phyloP scores from a whole-genome alignment of 2,888 invertebrate species.

The Plusia festucae region DNA sequence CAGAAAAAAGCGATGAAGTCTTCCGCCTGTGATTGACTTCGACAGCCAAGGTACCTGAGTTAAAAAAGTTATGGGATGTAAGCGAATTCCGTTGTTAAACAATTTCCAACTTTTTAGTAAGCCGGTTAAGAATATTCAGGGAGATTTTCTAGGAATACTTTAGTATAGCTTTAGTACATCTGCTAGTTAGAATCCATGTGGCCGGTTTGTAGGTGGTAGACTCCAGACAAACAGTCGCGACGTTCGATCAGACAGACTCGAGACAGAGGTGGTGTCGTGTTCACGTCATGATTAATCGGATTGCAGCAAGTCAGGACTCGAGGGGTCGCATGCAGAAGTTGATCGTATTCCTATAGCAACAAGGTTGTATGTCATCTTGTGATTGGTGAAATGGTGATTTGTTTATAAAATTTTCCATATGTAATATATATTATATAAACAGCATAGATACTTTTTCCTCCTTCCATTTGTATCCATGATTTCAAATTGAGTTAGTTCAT shows the following conservation, averaged over 20 bases:
- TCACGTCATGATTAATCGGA: conserved; percentile 3
- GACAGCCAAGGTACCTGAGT: no score
- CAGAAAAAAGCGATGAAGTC: no score
- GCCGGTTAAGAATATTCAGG: no score
- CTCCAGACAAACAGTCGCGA: background rate
- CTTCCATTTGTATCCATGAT: no score
- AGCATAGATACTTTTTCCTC: no score
- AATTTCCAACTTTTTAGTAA: no score
- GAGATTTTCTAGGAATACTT: no score
- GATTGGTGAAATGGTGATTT: background rate
- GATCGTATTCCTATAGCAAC: background rate
- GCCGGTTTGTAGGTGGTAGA: background rate
- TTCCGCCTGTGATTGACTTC: no score
- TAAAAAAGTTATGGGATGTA: no score
- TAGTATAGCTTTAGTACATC: background rate
- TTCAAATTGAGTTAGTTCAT: no score
- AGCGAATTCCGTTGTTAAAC: no score
- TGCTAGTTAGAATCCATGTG: background rate
- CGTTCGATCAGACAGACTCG: background rate
- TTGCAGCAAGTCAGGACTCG: background rate
- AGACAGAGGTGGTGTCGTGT: background rate
- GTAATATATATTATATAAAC: no score
- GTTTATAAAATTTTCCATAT: background rate
- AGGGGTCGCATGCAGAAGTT: background rate
- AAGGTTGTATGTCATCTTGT: background rate